Conservation (phyloP, 2,113 vertebrate species). For the Serinus canaria region DNA sequence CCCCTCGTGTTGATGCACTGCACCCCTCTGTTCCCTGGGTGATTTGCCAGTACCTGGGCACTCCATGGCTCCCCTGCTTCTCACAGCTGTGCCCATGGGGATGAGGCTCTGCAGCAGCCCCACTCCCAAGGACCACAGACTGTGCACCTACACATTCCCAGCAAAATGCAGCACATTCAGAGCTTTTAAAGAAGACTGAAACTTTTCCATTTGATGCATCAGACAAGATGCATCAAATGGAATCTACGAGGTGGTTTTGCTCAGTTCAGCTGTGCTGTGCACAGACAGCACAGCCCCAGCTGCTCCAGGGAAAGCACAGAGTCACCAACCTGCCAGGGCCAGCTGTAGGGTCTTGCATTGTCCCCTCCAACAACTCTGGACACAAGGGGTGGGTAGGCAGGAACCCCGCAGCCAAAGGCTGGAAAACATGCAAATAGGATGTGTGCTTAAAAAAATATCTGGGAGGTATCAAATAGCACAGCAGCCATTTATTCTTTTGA, state of each 20-base stretch:
- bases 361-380: conserved; percentile 65
- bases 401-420: conserved; percentile 53
- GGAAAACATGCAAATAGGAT: background rate
- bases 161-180: background rate
- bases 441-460: no score
- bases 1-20: background rate
- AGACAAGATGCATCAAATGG: background rate
- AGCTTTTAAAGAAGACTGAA: background rate
- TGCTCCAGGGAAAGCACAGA: background rate
- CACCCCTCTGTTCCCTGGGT: background rate
- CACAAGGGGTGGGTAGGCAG: background rate
- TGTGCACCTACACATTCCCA: background rate
- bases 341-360: conserved; percentile 50
- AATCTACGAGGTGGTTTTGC: background rate
- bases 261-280: no score
- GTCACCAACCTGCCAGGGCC: conserved; percentile 74
- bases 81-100: background rate
- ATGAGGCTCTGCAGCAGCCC: background rate
- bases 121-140: background rate
- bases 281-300: background rate
- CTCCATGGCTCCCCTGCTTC: background rate
- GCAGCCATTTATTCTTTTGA: background rate
- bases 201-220: no score
- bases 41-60: background rate
- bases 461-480: background rate